Evolutionary conservation across 2,888 invertebrate genomes (phyloP), one percentile per base, ranked within the genome.

Genomic region (Augiades crinisus): DNA sequence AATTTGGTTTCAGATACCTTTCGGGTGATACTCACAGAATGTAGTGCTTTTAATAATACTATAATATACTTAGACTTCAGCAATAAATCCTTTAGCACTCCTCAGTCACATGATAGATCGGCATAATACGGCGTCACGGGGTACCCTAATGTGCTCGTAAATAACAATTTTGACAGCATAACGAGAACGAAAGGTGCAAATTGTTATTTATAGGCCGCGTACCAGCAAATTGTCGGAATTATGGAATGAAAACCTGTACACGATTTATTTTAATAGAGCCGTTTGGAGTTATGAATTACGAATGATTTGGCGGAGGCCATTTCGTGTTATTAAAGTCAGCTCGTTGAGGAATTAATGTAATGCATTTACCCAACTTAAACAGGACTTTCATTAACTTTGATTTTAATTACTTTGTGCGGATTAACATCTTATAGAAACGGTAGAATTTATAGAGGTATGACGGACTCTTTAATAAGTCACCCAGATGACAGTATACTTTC

Each of bases 131-230:
- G 16, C 44, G 47, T 54, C 47, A 44, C 44, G 40, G 40, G 14
- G 19, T 41, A 46, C 40, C 54, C 49, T 54, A 49, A 54, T 54
- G 50, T 47, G 47, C 47, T 44, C 56, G 57, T 64, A 63, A 62
- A 64, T 64, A 63, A 64, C 58, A 55, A 59, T 59, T 57, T 55
- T 61, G 58, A 54, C 45, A 49, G 56, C 44, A 47, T 59, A 54
- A 50, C 53, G 49, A 57, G 56, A 40, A 45, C 51, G 55, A 59
- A 59, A 57, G 57, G 57, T 54, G 60, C 45, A 60, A 62, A 64
- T 60, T 63, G 56, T 53, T 59, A 59, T 62, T 63, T 63, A 63
- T 61, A 22, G 54, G 40, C 13, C 50, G 46, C 56, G 54, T 54
- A 58, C 49, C 47, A 56, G 47, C 54, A 58, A 59, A 56, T 56